Evolutionary conservation across 2,888 invertebrate genomes (phyloP).

Genomic region (Tribolium freemani): DNA sequence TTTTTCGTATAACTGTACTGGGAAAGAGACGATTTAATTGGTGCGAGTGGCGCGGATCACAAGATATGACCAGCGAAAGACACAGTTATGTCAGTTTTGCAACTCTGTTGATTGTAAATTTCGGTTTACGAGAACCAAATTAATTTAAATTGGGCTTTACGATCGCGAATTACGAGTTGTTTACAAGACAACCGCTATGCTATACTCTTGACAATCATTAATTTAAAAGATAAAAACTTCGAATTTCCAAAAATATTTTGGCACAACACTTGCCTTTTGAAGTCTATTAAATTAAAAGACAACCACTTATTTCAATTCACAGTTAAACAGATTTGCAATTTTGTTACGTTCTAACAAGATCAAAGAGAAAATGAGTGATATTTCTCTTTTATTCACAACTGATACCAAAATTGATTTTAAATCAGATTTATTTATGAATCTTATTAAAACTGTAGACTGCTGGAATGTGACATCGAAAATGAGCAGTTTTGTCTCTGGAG

Average conservation of each 20-base stretch:
- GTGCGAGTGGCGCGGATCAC: neutral
- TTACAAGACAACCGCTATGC: slow-evolving; percentile 14
- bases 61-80: neutral
- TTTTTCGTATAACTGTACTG: neutral
- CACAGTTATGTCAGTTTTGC: neutral
- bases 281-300: too few species aligned
- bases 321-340: too few species aligned
- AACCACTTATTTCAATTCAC: too few species aligned
- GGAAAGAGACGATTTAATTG: neutral
- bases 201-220: neutral
- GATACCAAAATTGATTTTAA: too few species aligned
- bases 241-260: neutral
- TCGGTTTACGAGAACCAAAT: slow-evolving; percentile 9
- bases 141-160: slow-evolving; percentile 3
- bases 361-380: too few species aligned
- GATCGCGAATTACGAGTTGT: neutral
- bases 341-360: too few species aligned
- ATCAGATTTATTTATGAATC: too few species aligned
- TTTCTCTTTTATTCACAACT: too few species aligned
- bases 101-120: slow-evolving; percentile 13
- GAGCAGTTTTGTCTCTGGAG: too few species aligned
- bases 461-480: too few species aligned
- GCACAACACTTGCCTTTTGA: too few species aligned
- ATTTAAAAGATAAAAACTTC: neutral
- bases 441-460: too few species aligned